Conservation (phyloP, 2,113 vertebrate species). For the Bubo scandiacus region DNA sequence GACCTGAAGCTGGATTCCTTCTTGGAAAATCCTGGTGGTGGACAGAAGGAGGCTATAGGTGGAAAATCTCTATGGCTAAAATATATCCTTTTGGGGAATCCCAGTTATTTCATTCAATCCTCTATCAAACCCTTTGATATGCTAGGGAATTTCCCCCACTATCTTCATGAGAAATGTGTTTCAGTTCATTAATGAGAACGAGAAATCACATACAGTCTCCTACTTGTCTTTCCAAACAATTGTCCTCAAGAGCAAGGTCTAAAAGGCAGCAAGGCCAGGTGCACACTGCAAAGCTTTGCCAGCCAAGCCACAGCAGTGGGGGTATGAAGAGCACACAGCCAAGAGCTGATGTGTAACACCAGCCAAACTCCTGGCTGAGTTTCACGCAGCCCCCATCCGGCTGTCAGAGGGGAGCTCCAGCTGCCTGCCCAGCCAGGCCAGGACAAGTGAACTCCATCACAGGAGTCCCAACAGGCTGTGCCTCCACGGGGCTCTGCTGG, state of each 20-base stretch:
- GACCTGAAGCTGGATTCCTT: neutral
- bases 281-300: neutral
- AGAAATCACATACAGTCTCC: neutral
- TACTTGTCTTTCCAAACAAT: neutral
- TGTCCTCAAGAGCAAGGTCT: neutral
- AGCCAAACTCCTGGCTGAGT: neutral
- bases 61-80: neutral
- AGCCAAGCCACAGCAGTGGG: neutral
- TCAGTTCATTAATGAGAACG: neutral
- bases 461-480: accelerated
- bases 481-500: neutral
- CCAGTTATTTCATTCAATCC: neutral
- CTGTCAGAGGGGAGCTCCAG: neutral
- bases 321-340: neutral
- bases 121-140: neutral
- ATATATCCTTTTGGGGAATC: neutral
- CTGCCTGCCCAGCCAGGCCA: neutral
- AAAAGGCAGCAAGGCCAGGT: neutral
- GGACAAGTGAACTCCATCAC: neutral
- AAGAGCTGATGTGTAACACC: neutral
- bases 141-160: neutral
- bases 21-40: neutral
- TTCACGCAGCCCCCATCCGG: neutral
- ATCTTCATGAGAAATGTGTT: neutral
- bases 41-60: neutral